Base-by-base conservation (phyloP, 2,888 invertebrate species). In the Lithophane socia region DNA sequence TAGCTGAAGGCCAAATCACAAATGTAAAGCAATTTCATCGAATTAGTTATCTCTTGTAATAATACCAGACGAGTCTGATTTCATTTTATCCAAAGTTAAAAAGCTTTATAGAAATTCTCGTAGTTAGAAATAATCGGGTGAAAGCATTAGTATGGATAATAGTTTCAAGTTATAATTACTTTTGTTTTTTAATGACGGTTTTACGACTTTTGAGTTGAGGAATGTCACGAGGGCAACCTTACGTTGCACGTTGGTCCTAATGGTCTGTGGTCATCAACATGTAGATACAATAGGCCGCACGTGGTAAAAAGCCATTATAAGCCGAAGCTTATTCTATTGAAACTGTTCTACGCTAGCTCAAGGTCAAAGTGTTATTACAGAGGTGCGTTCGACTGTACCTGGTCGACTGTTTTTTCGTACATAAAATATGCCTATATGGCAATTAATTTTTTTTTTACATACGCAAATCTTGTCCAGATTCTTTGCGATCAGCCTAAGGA, bases 121-220 rank as follows among this genome's bases (percentile, higher is more conserved):
- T 60, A 69, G 29, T 56, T 75, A 75, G 24, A 42, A 56, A 69
- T 13, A 61, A 60, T 79, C 12, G 21, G 24, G 8, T 1, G 4
- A 58, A 64, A 24, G 21, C n/a, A 52, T 75, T 65, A 61, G 16
- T 29, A n/a, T 18, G 24, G 13, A 72, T 49, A 52, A 44, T 16
- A 75, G 60, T 64, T 58, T 52, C 0, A 13, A 47, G 64, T 64
- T 67, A 21, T 44, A 68, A 68, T 68, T 54, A 80, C 37, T 47
- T 74, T 67, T 52, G 56, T 37, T 58, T 63, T 49, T 60, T 44
- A 21, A 52, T 56, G 2, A 12, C 1, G 10, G 29, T 49, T 18
- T 49, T n/a, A 64, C 21, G 7, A 44, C 10, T 56, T 44, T 18
- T 9, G 12, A 73, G 63, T 63, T 29, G 5, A 42, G 4, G 10